Conservation (phyloP, 2,888 invertebrate species). For the Cataglyphis rosenhaueri region DNA sequence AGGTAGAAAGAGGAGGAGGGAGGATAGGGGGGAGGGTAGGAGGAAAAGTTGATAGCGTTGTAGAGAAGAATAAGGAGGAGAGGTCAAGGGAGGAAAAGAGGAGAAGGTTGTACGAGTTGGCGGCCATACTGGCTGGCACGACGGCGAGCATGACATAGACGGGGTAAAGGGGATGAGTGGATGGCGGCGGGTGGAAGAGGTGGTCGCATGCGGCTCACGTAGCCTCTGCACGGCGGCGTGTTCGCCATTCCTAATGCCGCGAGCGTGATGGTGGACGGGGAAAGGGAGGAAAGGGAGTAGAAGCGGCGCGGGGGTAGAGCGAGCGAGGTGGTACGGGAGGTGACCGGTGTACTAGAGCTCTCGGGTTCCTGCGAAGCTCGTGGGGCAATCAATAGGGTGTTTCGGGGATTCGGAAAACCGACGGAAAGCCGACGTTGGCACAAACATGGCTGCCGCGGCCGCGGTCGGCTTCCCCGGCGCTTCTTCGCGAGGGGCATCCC, state of each 20-base stretch:
- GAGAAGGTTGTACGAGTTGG: conserved; percentile 81
- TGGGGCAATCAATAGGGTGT: conserved; percentile 87
- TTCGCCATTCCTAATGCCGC: conserved; percentile 88
- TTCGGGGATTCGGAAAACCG: conserved; percentile 85
- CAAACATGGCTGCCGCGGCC: conserved; percentile 85
- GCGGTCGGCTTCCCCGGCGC: conserved; percentile 22
- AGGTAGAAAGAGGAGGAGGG: conserved; percentile 63
- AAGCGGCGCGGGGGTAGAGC: conserved; percentile 61
- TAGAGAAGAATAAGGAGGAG: conserved; percentile 63
- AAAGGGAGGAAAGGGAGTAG: conserved; percentile 58
- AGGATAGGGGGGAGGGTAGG: conserved; percentile 62
- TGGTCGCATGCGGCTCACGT: conserved; percentile 87
- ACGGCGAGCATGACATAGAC: conserved; percentile 77
- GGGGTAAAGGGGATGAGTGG: conserved; percentile 75
- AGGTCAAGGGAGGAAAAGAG: conserved; percentile 80
- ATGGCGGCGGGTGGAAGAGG: conserved; percentile 79
- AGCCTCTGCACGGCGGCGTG: conserved; percentile 88
- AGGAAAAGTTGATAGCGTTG: conserved; percentile 64
- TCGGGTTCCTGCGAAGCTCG: conserved; percentile 77
- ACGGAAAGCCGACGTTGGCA: conserved; percentile 81
- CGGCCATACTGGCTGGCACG: conserved; percentile 84
- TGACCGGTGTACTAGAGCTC: conserved; percentile 80
- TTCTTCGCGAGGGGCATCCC: neutral
- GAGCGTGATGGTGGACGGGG: conserved; percentile 77
- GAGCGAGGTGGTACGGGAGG: conserved; percentile 71